Base-by-base conservation (phyloP, 2,113 vertebrate genomes). In the Proterorhinus semilunaris region DNA sequence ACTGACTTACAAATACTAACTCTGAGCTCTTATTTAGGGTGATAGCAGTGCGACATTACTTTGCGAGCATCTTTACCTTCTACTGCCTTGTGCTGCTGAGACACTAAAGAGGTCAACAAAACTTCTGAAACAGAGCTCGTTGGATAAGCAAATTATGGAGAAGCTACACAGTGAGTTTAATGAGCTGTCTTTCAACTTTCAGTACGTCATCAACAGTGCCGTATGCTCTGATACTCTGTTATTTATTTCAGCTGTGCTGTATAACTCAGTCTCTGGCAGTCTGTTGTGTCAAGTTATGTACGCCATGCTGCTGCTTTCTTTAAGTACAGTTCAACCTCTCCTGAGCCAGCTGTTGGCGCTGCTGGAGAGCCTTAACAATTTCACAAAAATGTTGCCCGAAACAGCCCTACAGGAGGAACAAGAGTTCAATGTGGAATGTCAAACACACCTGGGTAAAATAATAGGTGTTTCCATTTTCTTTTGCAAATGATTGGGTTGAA, bases 201-300 rank as follows among this genome's bases (percentile, higher is more conserved):
- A 46, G n/a, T 9, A 36, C 27, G 27, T 36, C 27, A 36, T 36
- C 3, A 36, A 36, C 27, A 36, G 27, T 15, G 9, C 50, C 47
- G 27, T 49, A 5, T 43, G 46, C 10, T 8, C 21, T 36, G n/a
- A n/a, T 17, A 62, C 12, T 16, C 17, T 5, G 6, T 58, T 50
- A 21, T 6, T 70, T 62, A 45, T 54, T 68, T 47, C 70, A 94
- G 93, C 62, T 71, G 92, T 94, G 83, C 74, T 94, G 77, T 93
- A 91, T 71, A 88, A 88, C 75, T 94, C 93, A 0, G 87, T 93
- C 46, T 91, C 92, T 44, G 93, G 93, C 69, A 92, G 89, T 76
- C 83, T 94, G 58, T 84, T 94, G 74, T 93, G 92, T 78, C 93
- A 94, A 80, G 86, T 93, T 52, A 90, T 93, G 66, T 93, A 94